These are phyloP conservation scores for Jacana jacana DNA, from an alignment of 2,113 vertebrate species.

Conservation along the genomic window DNA sequence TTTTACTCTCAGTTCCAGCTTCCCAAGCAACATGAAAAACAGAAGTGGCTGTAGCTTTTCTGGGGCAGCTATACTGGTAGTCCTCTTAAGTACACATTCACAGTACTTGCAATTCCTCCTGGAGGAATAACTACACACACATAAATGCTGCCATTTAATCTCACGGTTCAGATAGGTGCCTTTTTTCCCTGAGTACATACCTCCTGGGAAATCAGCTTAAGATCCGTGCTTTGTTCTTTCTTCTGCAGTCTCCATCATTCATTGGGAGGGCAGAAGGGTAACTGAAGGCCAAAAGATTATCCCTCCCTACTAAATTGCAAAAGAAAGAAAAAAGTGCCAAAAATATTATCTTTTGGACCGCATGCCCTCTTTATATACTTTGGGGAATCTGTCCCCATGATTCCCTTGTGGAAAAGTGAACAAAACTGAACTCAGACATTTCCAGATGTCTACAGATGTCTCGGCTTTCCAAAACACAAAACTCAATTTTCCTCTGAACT, in stretches of 20 bases:
- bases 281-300: neutral
- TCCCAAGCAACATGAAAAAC: neutral
- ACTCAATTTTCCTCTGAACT: neutral
- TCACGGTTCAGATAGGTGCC: neutral
- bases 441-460: neutral
- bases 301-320: neutral
- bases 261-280: neutral
- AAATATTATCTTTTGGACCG: neutral
- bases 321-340: neutral
- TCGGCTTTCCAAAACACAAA: neutral
- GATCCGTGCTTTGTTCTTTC: neutral
- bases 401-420: neutral
- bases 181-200: neutral
- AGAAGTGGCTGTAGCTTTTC: neutral
- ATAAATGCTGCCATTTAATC: neutral
- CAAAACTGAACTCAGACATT: neutral
- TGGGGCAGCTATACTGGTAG: neutral
- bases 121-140: neutral
- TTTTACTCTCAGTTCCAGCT: neutral
- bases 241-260: neutral
- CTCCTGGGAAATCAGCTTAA: neutral
- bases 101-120: neutral
- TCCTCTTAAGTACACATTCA: neutral
- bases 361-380: neutral
- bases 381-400: neutral